Percentiles rank a stretch among this genome's conserved stretches.
phyloP scores from a whole-genome alignment of 1,140 invertebrate species.

The Carposina sasakii region DNA sequence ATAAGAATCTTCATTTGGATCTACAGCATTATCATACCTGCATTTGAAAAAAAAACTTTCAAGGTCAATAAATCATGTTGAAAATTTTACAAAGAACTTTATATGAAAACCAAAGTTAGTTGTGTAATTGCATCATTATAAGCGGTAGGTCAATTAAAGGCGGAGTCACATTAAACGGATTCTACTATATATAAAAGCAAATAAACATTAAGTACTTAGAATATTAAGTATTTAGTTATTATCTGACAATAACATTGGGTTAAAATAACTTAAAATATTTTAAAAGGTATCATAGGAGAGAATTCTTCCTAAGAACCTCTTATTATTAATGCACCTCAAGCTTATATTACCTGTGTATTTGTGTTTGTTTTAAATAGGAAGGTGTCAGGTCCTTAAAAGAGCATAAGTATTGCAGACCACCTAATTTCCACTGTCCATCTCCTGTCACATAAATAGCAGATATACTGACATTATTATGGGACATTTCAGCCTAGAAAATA shows the following conservation, averaged over 20 bases:
- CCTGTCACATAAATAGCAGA: conserved; percentile 86
- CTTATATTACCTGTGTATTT: conserved; percentile 67
- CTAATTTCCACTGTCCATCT: conserved; percentile 88
- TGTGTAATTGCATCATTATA: no score
- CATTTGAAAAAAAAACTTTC: no score
- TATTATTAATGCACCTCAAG: not conserved
- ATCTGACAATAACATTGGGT: no score
- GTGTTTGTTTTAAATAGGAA: conserved; percentile 79
- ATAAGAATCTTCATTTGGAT: conserved; percentile 79
- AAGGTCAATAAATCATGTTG: no score
- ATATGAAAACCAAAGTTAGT: no score
- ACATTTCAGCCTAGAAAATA: conserved; percentile 74
- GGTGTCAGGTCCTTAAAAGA: conserved; percentile 78
- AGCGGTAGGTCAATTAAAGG: no score
- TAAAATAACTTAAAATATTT: conserved; percentile 9
- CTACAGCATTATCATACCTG: conserved; percentile 80
- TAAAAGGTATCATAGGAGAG: conserved; percentile 6
- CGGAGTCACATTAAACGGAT: no score
- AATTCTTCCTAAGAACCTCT: not conserved
- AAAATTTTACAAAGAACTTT: no score
- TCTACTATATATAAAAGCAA: no score
- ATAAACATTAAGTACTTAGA: no score
- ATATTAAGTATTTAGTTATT: no score
- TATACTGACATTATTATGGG: conserved; percentile 87
- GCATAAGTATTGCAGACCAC: conserved; percentile 86